Percentiles rank a stretch among this genome's conserved stretches.
phyloP scores from a whole-genome alignment of 2,113 vertebrate species.

The Pao palembangensis region DNA sequence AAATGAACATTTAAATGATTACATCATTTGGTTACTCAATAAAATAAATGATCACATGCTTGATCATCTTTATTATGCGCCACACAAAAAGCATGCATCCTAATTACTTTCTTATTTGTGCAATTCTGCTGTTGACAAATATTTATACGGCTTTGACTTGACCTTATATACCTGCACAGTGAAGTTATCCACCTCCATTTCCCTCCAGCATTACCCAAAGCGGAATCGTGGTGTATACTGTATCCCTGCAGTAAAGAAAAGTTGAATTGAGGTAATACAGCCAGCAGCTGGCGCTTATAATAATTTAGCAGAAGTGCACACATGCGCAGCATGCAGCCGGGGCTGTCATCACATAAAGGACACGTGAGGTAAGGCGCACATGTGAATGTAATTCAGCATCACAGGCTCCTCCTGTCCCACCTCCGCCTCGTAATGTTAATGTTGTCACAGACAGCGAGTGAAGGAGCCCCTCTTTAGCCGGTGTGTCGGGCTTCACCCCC shows the following conservation, averaged over 20 bases:
- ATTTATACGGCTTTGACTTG: no score
- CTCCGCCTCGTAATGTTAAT: background rate
- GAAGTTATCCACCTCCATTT: no score
- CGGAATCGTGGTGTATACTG: no score
- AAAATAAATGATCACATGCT: background rate
- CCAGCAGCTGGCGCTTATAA: slow-evolving; percentile 52
- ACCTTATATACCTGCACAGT: no score
- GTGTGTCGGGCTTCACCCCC: background rate
- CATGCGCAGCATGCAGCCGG: slow-evolving; percentile 52
- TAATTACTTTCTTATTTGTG: background rate
- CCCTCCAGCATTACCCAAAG: no score
- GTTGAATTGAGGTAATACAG: slow-evolving; percentile 48
- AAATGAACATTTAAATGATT: no score
- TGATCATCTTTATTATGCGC: background rate
- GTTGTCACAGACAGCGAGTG: background rate
- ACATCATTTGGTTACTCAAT: no score
- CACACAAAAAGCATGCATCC: background rate
- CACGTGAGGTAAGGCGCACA: slow-evolving; percentile 61
- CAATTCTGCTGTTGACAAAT: background rate
- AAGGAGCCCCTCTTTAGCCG: no score
- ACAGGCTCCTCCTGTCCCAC: background rate
- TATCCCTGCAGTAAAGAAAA: slow-evolving; percentile 41
- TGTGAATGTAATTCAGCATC: slow-evolving; percentile 36
- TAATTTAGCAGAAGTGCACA: slow-evolving; percentile 36
- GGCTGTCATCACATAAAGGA: slow-evolving; percentile 51